These are phyloP conservation scores for Osmerus mordax DNA, from an alignment of 2,113 vertebrate species.

Conservation along the genomic window DNA sequence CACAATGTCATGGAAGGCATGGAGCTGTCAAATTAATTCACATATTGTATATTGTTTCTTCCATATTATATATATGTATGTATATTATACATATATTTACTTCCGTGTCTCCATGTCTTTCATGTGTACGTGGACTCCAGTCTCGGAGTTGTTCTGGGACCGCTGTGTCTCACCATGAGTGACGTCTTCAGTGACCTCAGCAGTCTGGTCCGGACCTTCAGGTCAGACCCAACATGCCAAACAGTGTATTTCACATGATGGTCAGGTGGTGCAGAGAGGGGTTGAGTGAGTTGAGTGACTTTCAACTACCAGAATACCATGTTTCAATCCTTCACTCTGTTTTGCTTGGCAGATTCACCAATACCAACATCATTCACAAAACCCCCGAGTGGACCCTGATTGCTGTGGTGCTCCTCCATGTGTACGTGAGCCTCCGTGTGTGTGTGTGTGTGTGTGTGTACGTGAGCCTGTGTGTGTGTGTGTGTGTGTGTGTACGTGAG, in stretches of 20 bases:
- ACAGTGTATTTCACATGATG: not conserved
- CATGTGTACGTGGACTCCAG: slow-evolving; percentile 57
- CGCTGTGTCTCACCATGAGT: slow-evolving; percentile 77
- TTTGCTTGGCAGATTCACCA: slow-evolving; percentile 64
- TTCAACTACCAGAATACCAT: too few species aligned
- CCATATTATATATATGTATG: too few species aligned
- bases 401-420: slow-evolving; percentile 65
- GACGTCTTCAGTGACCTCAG: slow-evolving; percentile 83
- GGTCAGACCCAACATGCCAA: slow-evolving; percentile 59
- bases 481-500: slow-evolving; percentile 64
- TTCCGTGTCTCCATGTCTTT: slow-evolving; percentile 37
- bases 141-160: slow-evolving; percentile 78
- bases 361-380: slow-evolving; percentile 72
- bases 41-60: too few species aligned
- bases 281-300: too few species aligned
- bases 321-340: not conserved
- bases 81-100: not conserved
- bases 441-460: slow-evolving; percentile 53
- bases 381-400: slow-evolving; percentile 73
- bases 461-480: slow-evolving; percentile 43
- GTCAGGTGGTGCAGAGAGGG: not conserved
- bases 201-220: slow-evolving; percentile 88
- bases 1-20: not conserved
- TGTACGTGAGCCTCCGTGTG: slow-evolving; percentile 62
- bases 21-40: too few species aligned